Conservation (phyloP, 2,797 vertebrate genomes). For the Chrysocyon brachyurus region DNA sequence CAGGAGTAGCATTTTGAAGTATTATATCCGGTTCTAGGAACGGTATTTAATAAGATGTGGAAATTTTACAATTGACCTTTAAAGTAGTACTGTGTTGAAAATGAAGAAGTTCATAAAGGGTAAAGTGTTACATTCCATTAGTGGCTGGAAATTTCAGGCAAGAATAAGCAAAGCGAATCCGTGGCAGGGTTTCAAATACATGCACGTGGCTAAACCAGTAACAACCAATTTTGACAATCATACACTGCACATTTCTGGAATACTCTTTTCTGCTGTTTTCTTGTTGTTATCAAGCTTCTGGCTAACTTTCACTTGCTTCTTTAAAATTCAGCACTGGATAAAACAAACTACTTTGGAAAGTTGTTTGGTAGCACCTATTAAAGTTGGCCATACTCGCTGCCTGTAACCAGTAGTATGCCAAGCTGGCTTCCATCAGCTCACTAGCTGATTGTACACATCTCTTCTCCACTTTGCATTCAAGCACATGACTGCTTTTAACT, state of each 20-base stretch:
- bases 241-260: not conserved
- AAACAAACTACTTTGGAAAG: constrained; percentile 12
- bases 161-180: constrained; percentile 63
- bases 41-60: constrained; percentile 80
- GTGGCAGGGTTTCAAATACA: constrained; percentile 60
- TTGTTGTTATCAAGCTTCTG: not conserved
- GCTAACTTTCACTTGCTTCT: not conserved
- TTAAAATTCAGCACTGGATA: not conserved
- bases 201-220: constrained; percentile 42
- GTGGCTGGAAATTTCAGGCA: constrained; percentile 71
- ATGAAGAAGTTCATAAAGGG: constrained; percentile 64
- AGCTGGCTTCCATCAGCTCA: not conserved
- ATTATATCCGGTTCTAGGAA: constrained; percentile 63
- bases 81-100: constrained; percentile 59
- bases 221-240: not conserved
- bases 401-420: not conserved
- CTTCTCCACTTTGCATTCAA: not conserved
- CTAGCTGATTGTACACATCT: not conserved
- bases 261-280: not conserved
- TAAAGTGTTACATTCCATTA: constrained; percentile 77
- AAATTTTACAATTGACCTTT: constrained; percentile 87
- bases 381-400: not conserved
- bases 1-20: constrained; percentile 76
- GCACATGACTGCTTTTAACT: not conserved
- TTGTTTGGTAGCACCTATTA: not conserved